A percentile compares a stretch with the other conserved stretches of the same genome.
Evolutionary conservation across 2,113 vertebrate genomes (phyloP).

Genomic region (Laticauda laticaudata): DNA sequence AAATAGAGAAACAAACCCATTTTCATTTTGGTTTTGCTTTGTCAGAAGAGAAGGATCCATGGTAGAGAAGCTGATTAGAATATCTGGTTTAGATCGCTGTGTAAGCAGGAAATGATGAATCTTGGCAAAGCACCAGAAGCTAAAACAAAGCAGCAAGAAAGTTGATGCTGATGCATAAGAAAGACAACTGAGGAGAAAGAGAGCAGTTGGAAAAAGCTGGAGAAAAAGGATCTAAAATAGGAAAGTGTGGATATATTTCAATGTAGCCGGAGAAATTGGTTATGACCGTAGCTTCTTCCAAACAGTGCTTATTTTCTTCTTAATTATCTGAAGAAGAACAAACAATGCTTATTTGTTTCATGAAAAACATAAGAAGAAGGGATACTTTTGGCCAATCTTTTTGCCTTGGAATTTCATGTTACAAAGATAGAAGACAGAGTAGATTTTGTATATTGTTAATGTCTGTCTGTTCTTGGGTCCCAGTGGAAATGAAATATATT

Average conservation of each 20-base stretch:
- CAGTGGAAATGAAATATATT: not conserved
- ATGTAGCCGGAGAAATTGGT: conserved; percentile 41
- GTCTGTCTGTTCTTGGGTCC: not conserved
- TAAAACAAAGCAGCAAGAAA: conserved; percentile 57
- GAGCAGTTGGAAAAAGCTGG: conserved; percentile 23
- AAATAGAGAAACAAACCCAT: conserved; percentile 51
- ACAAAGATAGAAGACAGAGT: not conserved
- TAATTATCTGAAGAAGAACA: conserved; percentile 22
- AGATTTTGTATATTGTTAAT: not conserved
- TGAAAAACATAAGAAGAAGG: conserved; percentile 21
- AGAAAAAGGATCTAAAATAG: conserved; percentile 41
- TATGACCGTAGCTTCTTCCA: conserved; percentile 30
- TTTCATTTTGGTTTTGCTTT: conserved; percentile 41
- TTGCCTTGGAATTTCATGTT: not conserved
- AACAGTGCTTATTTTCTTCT: conserved; percentile 35
- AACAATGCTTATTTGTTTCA: conserved; percentile 32
- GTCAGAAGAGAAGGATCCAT: conserved; percentile 44
- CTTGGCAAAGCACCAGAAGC: conserved; percentile 55
- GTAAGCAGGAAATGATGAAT: conserved; percentile 65
- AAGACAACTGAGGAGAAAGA: conserved; percentile 35
- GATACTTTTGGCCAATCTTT: not conserved
- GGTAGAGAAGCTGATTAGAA: conserved; percentile 51
- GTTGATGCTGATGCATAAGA: conserved; percentile 50
- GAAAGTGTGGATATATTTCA: conserved; percentile 60
- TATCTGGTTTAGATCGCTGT: conserved; percentile 49